Evolutionary conservation across 1,140 invertebrate genomes (phyloP).

Genomic region (Penaeus chinensis): DNA sequence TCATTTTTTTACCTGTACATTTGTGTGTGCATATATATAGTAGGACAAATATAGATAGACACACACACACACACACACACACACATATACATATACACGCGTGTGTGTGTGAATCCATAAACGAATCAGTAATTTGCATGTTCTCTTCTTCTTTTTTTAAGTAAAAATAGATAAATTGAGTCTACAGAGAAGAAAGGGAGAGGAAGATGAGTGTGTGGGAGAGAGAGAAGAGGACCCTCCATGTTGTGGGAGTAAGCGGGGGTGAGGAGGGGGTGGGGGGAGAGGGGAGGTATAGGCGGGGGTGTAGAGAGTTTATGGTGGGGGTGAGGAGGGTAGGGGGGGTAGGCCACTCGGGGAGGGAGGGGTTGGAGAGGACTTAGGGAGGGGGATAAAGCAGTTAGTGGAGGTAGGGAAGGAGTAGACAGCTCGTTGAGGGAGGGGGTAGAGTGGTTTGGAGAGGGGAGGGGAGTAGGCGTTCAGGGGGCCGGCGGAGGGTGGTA

Average conservation of each 20-base stretch:
- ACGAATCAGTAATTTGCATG: not conserved
- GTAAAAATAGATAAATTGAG: not conserved
- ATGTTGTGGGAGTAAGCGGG: not conserved
- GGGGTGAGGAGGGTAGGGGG: not conserved
- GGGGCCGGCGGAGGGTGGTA: too few relatives aligned
- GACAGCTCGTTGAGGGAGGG: too few relatives aligned
- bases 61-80: too few relatives aligned
- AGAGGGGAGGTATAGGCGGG: not conserved
- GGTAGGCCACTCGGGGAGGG: not conserved
- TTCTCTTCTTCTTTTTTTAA: not conserved
- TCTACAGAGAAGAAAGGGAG: not conserved
- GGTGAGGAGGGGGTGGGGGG: not conserved
- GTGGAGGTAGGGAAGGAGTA: not conserved
- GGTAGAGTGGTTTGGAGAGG: too few relatives aligned
- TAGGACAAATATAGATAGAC: not conserved
- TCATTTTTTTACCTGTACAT: not conserved
- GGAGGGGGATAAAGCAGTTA: not conserved
- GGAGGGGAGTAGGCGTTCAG: too few relatives aligned
- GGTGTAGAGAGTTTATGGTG: not conserved
- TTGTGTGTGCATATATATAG: not conserved
- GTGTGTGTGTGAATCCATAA: not conserved
- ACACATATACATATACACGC: not conserved
- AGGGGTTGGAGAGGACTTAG: not conserved
- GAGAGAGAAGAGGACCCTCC: not conserved
- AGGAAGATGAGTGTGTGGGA: not conserved